A percentile compares a stretch with the other conserved stretches of the same genome.
Conservation (phyloP, 30 jellyfish, hydroid and myxozoan genomes). For the Clytia hemisphaerica region DNA sequence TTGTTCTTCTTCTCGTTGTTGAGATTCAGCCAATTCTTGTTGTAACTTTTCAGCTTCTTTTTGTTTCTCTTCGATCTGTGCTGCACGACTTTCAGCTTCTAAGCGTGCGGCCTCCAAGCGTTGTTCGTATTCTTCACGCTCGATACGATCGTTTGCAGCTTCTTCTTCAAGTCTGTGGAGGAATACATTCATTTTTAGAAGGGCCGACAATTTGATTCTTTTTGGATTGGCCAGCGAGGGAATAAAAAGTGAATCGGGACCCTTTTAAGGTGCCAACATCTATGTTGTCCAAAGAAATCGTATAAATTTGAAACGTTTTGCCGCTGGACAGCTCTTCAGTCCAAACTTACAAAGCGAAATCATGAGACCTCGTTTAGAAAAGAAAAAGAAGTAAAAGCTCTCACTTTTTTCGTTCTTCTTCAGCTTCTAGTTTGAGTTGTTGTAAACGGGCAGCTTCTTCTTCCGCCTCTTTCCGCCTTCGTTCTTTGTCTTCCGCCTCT, state of each 20-base stretch:
- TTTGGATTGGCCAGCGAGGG: too few species aligned
- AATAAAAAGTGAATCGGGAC: too few species aligned
- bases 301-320: too few species aligned
- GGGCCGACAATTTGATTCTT: too few species aligned
- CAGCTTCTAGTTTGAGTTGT: conserved; percentile 59
- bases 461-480: conserved; percentile 46
- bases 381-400: too few species aligned
- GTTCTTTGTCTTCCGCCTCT: conserved; percentile 44
- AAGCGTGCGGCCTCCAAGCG: conserved; percentile 28
- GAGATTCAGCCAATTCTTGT: conserved; percentile 61
- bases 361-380: too few species aligned
- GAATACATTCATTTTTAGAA: too few species aligned
- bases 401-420: conserved; percentile 29
- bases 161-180: conserved; percentile 49
- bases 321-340: too few species aligned
- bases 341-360: too few species aligned
- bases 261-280: too few species aligned
- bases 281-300: too few species aligned
- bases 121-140: conserved; percentile 38
- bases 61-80: conserved; percentile 44
- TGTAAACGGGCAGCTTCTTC: conserved; percentile 51
- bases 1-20: conserved; percentile 47
- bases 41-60: conserved; percentile 43
- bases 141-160: conserved; percentile 7
- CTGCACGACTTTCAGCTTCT: conserved; percentile 35